phyloP scores from a whole-genome alignment of 2,113 vertebrate genomes.

The Nymphicus hollandicus region DNA sequence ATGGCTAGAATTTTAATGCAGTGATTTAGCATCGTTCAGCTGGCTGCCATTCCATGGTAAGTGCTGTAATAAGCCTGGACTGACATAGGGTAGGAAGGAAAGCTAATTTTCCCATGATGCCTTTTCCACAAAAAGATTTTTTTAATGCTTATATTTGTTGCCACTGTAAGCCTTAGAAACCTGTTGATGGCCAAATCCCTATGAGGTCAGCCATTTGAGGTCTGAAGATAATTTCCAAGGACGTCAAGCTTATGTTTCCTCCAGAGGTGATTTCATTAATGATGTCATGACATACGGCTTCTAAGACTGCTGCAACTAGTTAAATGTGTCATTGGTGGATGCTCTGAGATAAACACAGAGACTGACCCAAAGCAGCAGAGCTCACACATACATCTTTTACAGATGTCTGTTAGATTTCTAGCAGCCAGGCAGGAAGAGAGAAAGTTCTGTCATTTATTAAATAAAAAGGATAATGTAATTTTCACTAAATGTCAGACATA shows the following conservation, averaged over 20 bases:
- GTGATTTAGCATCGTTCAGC: neutral
- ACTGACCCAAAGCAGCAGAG: neutral
- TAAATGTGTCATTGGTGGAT: neutral
- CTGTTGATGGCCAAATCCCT: neutral
- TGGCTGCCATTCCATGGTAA: neutral
- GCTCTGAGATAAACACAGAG: neutral
- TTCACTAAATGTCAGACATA: conserved; percentile 18
- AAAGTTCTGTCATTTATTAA: neutral
- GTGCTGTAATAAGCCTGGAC: neutral
- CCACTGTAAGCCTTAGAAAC: neutral
- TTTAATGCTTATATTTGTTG: neutral
- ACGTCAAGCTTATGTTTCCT: neutral
- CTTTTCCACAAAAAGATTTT: neutral
- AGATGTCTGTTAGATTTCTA: neutral
- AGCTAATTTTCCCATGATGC: neutral
- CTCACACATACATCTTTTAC: neutral
- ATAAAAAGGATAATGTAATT: conserved; percentile 23
- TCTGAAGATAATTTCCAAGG: conserved; percentile 11
- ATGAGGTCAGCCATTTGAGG: neutral
- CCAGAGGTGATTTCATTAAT: conserved; percentile 6
- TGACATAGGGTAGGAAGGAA: neutral
- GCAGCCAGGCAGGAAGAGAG: neutral
- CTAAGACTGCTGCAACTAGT: neutral
- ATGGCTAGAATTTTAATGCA: neutral
- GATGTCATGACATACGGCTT: conserved; percentile 16